Evolutionary conservation across 2,113 vertebrate genomes (phyloP).

Genomic region (Crotalus tigris): DNA sequence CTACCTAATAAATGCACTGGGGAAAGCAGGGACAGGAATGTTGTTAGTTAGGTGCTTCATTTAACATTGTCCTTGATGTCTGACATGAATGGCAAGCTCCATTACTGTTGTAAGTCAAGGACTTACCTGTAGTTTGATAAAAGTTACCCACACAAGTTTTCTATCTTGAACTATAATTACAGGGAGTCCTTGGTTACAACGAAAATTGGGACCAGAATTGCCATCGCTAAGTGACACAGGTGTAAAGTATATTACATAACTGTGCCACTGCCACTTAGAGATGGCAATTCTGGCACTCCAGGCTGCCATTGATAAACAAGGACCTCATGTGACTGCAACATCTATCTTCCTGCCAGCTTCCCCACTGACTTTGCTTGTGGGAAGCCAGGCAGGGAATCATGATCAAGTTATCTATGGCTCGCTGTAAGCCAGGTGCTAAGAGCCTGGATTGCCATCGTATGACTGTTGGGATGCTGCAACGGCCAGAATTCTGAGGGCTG

Average conservation of each 20-base stretch:
- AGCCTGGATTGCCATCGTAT: neutral
- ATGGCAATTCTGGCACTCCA: neutral
- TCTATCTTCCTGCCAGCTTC: neutral
- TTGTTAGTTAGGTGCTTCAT: no score
- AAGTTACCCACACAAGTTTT: no score
- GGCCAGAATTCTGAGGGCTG: neutral
- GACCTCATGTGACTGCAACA: neutral
- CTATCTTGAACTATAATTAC: no score
- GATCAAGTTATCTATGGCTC: neutral
- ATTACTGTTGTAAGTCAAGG: no score
- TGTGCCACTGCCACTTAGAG: neutral
- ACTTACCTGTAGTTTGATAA: neutral
- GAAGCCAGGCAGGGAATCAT: neutral
- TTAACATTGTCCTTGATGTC: no score
- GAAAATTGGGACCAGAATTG: no score
- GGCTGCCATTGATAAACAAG: neutral
- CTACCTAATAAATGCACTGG: no score
- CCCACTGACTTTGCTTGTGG: neutral
- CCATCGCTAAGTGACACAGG: no score
- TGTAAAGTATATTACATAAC: neutral
- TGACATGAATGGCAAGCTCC: no score
- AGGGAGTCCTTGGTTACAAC: no score
- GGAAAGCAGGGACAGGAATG: no score
- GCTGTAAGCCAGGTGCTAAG: neutral
- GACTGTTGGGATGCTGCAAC: neutral